These are phyloP conservation scores for Cylindroiulus punctatus DNA, from an alignment of 2,888 invertebrate species.

Conservation along the genomic window DNA sequence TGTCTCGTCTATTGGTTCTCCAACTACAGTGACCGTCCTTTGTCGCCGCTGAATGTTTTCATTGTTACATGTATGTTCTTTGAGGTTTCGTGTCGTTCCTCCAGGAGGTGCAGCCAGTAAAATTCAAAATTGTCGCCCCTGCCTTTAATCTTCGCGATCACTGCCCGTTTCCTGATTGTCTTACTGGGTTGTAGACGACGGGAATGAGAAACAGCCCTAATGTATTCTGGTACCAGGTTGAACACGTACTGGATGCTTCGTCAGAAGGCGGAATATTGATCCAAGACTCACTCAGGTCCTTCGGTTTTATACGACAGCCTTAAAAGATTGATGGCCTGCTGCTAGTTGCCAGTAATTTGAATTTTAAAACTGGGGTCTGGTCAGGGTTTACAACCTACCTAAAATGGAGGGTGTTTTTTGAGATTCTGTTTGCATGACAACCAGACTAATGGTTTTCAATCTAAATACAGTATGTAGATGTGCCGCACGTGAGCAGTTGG, in stretches of 20 bases:
- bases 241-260: not conserved
- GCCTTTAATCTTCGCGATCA: not conserved
- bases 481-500: no score
- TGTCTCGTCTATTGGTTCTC: not conserved
- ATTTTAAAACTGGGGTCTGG: not conserved
- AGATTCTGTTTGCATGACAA: not conserved
- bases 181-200: not conserved
- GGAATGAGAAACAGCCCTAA: not conserved
- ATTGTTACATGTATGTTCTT: not conserved
- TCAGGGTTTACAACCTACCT: not conserved
- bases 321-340: slow-evolving; percentile 1
- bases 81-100: not conserved
- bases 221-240: slow-evolving; percentile 9
- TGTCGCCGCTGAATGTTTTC: not conserved
- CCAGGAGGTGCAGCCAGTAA: not conserved
- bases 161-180: not conserved
- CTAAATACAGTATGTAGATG: not conserved
- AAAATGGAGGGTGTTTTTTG: not conserved
- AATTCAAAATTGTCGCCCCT: not conserved
- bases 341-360: not conserved
- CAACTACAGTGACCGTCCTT: not conserved
- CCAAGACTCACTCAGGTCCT: not conserved
- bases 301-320: not conserved
- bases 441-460: not conserved
- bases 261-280: not conserved